These are phyloP conservation scores for Oryzias javanicus DNA, from an alignment of 2,113 vertebrate genomes.

Conservation along the genomic window DNA sequence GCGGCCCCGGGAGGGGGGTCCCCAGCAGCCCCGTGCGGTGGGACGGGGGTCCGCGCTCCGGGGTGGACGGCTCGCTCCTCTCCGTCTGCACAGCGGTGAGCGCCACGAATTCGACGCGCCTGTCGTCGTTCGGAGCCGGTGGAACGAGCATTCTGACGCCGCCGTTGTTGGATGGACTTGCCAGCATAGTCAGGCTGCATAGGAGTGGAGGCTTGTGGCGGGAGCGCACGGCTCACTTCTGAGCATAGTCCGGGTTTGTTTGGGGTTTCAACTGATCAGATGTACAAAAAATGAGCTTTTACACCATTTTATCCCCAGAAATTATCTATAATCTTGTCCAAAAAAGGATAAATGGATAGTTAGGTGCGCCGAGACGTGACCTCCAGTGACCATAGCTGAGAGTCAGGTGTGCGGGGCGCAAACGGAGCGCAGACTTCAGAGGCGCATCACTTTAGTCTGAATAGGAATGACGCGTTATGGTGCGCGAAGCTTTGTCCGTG, in stretches of 20 bases:
- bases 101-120: constrained; percentile 86
- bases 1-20: constrained; percentile 81
- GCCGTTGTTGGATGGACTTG: constrained; percentile 81
- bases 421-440: not conserved
- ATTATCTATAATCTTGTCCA: constrained; percentile 61
- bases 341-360: constrained; percentile 24
- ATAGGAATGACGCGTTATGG: too few relatives aligned
- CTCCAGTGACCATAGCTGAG: constrained; percentile 55
- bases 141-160: constrained; percentile 79
- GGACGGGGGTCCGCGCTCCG: constrained; percentile 78
- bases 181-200: constrained; percentile 63
- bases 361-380: constrained; percentile 36
- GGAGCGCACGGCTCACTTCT: constrained; percentile 38
- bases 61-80: constrained; percentile 79
- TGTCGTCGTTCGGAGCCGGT: constrained; percentile 71
- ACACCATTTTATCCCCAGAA: constrained; percentile 12
- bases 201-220: not conserved
- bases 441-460: not conserved
- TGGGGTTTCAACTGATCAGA: constrained; percentile 14
- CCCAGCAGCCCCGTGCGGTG: constrained; percentile 84
- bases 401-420: constrained; percentile 26
- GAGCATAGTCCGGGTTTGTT: constrained; percentile 34
- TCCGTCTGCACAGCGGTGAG: constrained; percentile 87
- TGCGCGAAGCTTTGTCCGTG: too few relatives aligned
- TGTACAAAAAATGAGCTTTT: not conserved